A percentile compares a stretch with the other conserved stretches of the same genome.
Conservation (phyloP, 2,888 invertebrate genomes). For the Nowickia ferox region DNA sequence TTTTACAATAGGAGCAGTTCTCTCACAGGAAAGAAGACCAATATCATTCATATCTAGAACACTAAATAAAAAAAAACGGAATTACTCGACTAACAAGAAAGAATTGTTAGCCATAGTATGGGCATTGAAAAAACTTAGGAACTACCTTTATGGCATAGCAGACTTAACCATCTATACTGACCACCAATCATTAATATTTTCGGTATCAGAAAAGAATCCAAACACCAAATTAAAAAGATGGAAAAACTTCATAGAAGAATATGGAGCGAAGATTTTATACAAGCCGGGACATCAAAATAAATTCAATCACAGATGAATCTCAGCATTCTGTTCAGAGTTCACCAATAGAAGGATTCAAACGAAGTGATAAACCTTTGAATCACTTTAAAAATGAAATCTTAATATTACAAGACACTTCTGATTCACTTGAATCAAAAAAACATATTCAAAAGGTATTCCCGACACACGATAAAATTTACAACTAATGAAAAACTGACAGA, state of each 20-base stretch:
- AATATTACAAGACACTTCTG: conserved; percentile 1
- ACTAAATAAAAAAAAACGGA: neutral
- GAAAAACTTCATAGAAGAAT: neutral
- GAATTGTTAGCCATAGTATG: conserved; percentile 7
- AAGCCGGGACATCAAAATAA: conserved; percentile 14
- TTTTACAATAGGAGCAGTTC: no score
- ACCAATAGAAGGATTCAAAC: neutral
- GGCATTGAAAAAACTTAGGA: conserved; percentile 1
- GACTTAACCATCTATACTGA: no score
- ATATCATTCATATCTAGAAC: no score
- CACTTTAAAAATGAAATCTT: conserved; percentile 4
- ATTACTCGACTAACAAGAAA: neutral
- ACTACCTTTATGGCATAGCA: no score
- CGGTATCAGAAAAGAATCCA: no score
- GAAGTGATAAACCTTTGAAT: conserved; percentile 3
- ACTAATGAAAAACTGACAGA: conserved; percentile 5
- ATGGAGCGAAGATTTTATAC: conserved; percentile 6
- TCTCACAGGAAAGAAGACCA: no score
- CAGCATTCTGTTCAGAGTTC: neutral
- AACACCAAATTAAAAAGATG: neutral
- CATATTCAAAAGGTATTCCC: neutral
- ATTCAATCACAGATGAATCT: conserved; percentile 7
- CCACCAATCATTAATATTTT: no score
- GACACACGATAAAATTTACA: conserved; percentile 5
- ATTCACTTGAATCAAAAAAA: conserved; percentile 14